These are phyloP conservation scores for Rhopalosiphum padi DNA, from an alignment of 1,140 invertebrate species.

Conservation along the genomic window DNA sequence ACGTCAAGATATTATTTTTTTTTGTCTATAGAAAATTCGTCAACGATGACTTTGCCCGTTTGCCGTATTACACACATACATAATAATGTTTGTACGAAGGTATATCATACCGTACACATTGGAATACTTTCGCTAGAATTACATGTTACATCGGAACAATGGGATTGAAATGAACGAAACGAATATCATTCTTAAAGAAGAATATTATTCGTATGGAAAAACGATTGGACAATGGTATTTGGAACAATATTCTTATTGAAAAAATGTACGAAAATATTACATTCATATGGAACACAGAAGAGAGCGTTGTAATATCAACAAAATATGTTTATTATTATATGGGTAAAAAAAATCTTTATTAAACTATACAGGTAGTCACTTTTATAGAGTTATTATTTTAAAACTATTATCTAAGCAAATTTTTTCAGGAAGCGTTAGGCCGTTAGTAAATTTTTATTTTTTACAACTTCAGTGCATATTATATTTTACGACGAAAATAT, in stretches of 20 bases:
- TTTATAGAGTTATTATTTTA: slow-evolving; percentile 12
- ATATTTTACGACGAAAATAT: neutral
- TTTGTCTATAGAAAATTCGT: slow-evolving; percentile 42
- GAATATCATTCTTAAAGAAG: slow-evolving; percentile 52
- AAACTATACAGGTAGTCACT: neutral
- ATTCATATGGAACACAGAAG: slow-evolving; percentile 25
- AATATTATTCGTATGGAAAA: slow-evolving; percentile 49
- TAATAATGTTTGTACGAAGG: slow-evolving; percentile 1
- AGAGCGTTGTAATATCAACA: neutral
- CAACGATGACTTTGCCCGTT: slow-evolving; percentile 47
- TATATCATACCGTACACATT: slow-evolving; percentile 14
- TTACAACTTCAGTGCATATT: neutral
- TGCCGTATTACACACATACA: slow-evolving; percentile 27
- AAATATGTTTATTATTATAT: slow-evolving; percentile 16
- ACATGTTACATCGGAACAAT: slow-evolving; percentile 51
- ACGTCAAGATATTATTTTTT: neutral
- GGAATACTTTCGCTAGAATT: slow-evolving; percentile 55
- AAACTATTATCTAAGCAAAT: neutral
- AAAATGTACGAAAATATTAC: slow-evolving; percentile 41
- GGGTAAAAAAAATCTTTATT: neutral
- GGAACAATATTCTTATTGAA: slow-evolving; percentile 44
- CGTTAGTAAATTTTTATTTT: neutral
- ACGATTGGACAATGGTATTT: slow-evolving; percentile 44
- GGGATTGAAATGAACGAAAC: slow-evolving; percentile 50
- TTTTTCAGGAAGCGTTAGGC: neutral